phyloP scores from a whole-genome alignment of 2,113 vertebrate species.

The Equus quagga region DNA sequence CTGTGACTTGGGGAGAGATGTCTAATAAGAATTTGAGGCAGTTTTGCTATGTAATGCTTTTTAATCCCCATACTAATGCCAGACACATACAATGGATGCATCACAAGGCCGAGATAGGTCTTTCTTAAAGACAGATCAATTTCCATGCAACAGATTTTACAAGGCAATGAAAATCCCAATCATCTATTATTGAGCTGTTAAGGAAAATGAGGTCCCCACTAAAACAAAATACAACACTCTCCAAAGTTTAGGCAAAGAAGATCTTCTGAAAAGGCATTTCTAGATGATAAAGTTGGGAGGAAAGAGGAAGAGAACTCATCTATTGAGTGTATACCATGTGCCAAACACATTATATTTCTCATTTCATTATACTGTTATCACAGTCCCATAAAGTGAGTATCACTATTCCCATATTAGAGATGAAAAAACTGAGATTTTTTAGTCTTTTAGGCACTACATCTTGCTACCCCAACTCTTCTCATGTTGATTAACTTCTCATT shows the following conservation, averaged over 20 bases:
- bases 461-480: not conserved
- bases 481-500: not conserved
- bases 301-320: not conserved
- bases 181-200: not conserved
- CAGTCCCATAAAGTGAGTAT: not conserved
- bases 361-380: not conserved
- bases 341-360: not conserved
- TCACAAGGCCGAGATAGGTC: not conserved
- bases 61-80: not conserved
- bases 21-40: not conserved
- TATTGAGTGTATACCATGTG: not conserved
- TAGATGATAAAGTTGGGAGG: not conserved
- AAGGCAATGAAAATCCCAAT: not conserved
- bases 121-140: constrained; percentile 21
- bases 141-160: not conserved
- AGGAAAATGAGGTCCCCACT: not conserved
- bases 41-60: not conserved
- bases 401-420: not conserved
- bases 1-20: not conserved
- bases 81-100: not conserved
- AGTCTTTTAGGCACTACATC: not conserved
- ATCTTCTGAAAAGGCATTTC: not conserved
- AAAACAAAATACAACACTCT: not conserved
- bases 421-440: not conserved
- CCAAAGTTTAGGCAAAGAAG: not conserved